A percentile compares a stretch with the other conserved stretches of the same genome.
Conservation (phyloP, 2,888 invertebrate species). For the Philhelius pedissequus region DNA sequence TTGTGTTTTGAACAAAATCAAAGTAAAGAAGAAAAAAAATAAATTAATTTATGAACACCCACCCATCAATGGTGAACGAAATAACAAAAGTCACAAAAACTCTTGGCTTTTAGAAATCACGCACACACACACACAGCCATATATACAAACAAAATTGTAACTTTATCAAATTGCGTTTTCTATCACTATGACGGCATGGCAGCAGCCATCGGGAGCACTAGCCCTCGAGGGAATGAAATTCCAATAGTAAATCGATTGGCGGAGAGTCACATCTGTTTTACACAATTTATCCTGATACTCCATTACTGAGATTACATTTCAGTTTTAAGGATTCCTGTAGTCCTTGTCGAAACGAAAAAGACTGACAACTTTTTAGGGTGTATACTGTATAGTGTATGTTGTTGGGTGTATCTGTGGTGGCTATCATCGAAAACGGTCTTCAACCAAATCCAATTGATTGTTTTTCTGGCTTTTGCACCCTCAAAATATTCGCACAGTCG, state of each 20-base stretch:
- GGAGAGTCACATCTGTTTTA: constrained; percentile 61
- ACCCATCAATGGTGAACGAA: background rate
- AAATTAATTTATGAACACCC: constrained; percentile 21
- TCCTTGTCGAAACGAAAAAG: background rate
- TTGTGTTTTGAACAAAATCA: constrained; percentile 1
- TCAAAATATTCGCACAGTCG: background rate
- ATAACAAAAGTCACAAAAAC: constrained; percentile 5
- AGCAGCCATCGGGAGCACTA: too few relatives aligned
- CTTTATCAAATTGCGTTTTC: constrained; percentile 10
- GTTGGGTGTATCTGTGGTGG: background rate
- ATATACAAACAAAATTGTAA: constrained; percentile 19
- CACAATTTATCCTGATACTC: constrained; percentile 60
- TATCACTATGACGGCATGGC: background rate
- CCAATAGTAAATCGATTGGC: constrained; percentile 55
- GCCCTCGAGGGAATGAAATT: constrained; percentile 9
- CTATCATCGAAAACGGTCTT: constrained; percentile 30
- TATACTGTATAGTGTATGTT: too few relatives aligned
- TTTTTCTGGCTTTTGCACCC: constrained; percentile 42
- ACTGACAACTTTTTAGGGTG: background rate
- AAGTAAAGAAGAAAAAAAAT: background rate
- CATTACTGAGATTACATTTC: constrained; percentile 62
- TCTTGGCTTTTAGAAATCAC: constrained; percentile 35
- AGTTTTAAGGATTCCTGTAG: background rate
- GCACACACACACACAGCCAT: too few relatives aligned
- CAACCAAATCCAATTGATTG: constrained; percentile 56